Percentiles rank a stretch among this genome's conserved stretches.
These are phyloP conservation scores for Chelon auratus DNA, from an alignment of 2,797 vertebrate genomes.

Conservation along the genomic window DNA sequence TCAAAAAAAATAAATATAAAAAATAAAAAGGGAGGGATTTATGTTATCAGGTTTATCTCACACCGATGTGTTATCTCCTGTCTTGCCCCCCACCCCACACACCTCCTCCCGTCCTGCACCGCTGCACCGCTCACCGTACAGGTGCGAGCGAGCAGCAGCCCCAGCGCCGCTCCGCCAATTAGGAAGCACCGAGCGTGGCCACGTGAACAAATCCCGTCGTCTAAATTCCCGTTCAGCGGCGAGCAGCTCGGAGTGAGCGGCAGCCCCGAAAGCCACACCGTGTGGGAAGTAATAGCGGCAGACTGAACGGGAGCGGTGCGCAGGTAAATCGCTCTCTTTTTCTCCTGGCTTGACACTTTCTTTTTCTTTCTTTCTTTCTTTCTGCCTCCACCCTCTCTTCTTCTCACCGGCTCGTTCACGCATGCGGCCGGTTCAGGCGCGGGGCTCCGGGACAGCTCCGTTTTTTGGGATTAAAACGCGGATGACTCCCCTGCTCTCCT, in stretches of 20 bases:
- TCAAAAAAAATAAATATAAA: too few species aligned
- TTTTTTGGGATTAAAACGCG: conserved; percentile 39
- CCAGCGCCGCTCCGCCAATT: conserved; percentile 77
- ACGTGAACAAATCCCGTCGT: conserved; percentile 82
- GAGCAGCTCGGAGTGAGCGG: conserved; percentile 63
- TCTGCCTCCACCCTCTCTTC: background rate
- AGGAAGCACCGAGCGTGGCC: conserved; percentile 69
- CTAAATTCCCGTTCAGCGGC: conserved; percentile 73
- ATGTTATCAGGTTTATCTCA: background rate
- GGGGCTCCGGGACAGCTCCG: conserved; percentile 24
- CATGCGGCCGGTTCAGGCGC: background rate
- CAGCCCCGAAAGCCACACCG: conserved; percentile 46
- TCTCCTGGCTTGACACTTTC: background rate
- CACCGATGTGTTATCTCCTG: conserved; percentile 9
- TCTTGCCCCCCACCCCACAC: background rate
- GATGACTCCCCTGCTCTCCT: conserved; percentile 29
- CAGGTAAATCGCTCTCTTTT: conserved; percentile 67
- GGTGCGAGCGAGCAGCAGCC: conserved; percentile 67
- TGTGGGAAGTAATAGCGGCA: conserved; percentile 51
- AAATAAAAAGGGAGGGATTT: background rate
- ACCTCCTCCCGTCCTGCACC: background rate
- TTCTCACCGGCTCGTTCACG: background rate
- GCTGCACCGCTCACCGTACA: conserved; percentile 54
- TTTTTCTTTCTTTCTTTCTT: background rate
- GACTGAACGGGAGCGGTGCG: conserved; percentile 46